These are phyloP conservation scores for Cheilosia urbana DNA, from an alignment of 2,888 invertebrate species.

Conservation along the genomic window DNA sequence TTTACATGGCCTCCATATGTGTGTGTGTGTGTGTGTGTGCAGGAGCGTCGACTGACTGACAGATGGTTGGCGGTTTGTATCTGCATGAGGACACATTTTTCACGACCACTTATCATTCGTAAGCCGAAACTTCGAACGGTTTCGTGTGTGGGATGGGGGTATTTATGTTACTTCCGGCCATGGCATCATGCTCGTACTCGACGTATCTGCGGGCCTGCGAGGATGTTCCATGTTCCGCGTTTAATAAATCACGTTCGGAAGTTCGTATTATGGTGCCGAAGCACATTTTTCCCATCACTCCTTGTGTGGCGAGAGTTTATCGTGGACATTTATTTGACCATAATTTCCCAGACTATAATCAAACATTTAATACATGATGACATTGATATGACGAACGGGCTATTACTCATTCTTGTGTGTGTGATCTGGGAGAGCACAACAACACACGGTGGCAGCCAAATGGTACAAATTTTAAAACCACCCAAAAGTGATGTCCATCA, in stretches of 20 bases:
- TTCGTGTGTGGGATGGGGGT: neutral
- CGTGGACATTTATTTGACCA: conserved; percentile 71
- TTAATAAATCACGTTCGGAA: conserved; percentile 54
- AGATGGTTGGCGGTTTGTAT: conserved; percentile 72
- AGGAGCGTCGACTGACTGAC: conserved; percentile 66
- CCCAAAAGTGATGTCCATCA: conserved; percentile 48
- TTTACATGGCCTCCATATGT: neutral
- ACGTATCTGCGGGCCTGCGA: neutral
- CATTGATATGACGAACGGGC: conserved; percentile 51
- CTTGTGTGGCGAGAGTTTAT: conserved; percentile 35
- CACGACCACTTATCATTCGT: conserved; percentile 68
- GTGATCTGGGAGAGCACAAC: neutral
- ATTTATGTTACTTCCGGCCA: too few relatives aligned
- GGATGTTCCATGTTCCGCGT: conserved; percentile 24
- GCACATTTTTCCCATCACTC: conserved; percentile 5
- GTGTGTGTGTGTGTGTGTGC: conserved; percentile 34
- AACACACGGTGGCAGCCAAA: conserved; percentile 3
- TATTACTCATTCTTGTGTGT: conserved; percentile 25
- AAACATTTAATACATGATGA: conserved; percentile 66
- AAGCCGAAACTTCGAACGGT: conserved; percentile 44
- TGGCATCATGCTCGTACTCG: neutral
- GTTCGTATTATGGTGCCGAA: neutral
- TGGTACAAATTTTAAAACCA: conserved; percentile 48
- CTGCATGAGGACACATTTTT: conserved; percentile 69
- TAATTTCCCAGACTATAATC: conserved; percentile 69